Base-by-base conservation (phyloP, 1,140 invertebrate genomes). In the Pseudomyrmex gracilis region DNA sequence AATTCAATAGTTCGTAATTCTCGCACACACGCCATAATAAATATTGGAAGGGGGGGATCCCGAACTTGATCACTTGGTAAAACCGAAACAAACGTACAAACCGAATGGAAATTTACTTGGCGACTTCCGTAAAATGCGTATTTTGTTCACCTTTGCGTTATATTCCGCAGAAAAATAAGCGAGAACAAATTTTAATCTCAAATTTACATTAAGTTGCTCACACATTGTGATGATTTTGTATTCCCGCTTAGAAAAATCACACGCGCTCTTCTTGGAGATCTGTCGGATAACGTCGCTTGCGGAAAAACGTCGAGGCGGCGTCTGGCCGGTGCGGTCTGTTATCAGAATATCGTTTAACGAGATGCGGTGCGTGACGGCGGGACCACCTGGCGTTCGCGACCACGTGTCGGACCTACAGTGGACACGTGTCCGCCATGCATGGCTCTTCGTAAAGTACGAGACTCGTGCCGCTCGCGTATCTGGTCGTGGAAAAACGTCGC, bases 331-430 rank as follows among this genome's bases (percentile, higher is more conserved):
- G 84, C 83, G 64, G 43, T 22, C 63, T 49, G 85, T 90, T 90
- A 90, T 90, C 89, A 87, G 84, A 63, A 85, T 90, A 90, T 90
- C 89, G 86, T 90, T 90, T 90, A 88, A 88, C 87, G 86, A 34
- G 34, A 87, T 34, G 68, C n/a, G 70, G 51, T 88, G 86, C 88
- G 78, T 89, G 90, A 88, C 89, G 82, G 77, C 55, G 57, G 68
- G 90, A 89, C 90, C 90, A 90, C 90, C 90, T 90, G 90, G 90
- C 82, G 88, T 80, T 82, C 64, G 55, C 49, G 67, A 89, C 85
- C 90, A 90, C 89, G 89, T 84, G 89, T 89, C 89, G 67, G 78
- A 53, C 83, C 78, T 88, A 34, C 34, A 88, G 78, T 89, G 89
- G 90, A 89, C 90, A 90, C 90, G 90, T 90, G 90, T 89, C 89